Evolutionary conservation across 2,797 vertebrate genomes (phyloP), one percentile per base, ranked within the genome.

Genomic region (Sebastes iracundus): DNA sequence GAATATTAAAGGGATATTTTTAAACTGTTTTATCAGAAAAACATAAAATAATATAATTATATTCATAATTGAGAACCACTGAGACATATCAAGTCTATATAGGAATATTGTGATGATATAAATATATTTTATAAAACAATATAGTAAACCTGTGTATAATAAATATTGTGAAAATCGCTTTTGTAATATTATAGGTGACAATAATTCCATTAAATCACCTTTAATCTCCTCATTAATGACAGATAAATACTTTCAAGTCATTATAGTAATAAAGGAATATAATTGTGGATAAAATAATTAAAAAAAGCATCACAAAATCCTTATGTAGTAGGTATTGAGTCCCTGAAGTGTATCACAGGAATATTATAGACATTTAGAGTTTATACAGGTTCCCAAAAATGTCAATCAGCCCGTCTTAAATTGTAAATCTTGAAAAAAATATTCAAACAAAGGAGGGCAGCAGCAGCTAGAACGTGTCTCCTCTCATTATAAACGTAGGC

Each of bases 361-460:
- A 53, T 35, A 35, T 59, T 59, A 20, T 7, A 68, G 22, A 46
- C 2, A 30, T 55, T 64, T 14, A 14, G 56, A 66, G 49, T 30
- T 65, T 67, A 5, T 9, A 30, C 53, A 75, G 28, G 3, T 69
- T 85, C 38, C 12, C 5, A 64, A 13, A 75, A 69, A 68, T 46
- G 46, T 63, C 67, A 67, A 42, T 80, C 74, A 80, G 30, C 20
- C 23, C 6, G 20, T 53, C 52, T 74, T 75, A n/a, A 75, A 80
- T 75, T 8, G 2, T 38, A 53, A 28, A n/a, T 82, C 27, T 76
- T 53, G 18, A 75, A 71, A 42, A 71, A 62, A 59, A 55, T 2
- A 32, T 55, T 69, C 16, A 79, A 84, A 90, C 87, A 92, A 88
- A 88, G 85, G 80, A 85, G 75, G 75, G 86, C 87, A 81, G 80